Evolutionary conservation across 2,113 vertebrate genomes (phyloP).

Genomic region (Perognathus longimembris): DNA sequence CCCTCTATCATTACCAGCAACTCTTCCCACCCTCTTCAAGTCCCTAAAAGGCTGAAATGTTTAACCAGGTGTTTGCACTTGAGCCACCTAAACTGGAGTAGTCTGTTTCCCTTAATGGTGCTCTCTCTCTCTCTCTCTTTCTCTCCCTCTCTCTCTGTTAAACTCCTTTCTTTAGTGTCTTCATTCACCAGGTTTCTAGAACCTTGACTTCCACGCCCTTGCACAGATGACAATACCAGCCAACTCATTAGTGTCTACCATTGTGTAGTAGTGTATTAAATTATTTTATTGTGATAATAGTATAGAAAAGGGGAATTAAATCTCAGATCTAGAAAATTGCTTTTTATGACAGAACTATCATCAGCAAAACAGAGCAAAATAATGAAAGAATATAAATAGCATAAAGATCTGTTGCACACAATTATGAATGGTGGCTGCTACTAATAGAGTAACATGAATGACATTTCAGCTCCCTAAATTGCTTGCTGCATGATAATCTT

Average conservation of each 20-base stretch:
- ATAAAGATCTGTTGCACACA: not conserved
- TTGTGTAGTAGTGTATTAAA: not conserved
- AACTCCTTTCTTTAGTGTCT: too few species aligned
- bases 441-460: not conserved
- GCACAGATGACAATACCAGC: too few species aligned
- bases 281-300: not conserved
- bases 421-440: not conserved
- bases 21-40: too few species aligned
- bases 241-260: not conserved
- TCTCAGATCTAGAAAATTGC: not conserved
- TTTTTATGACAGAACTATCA: not conserved
- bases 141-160: too few species aligned
- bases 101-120: too few species aligned
- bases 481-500: not conserved
- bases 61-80: too few species aligned
- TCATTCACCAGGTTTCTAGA: too few species aligned
- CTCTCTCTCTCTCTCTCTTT: too few species aligned
- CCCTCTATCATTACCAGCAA: too few species aligned
- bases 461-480: not conserved
- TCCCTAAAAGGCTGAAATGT: too few species aligned
- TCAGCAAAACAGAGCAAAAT: not conserved
- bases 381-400: not conserved
- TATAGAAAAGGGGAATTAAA: not conserved
- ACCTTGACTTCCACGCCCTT: too few species aligned
- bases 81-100: too few species aligned